Conservation (phyloP, 2,888 invertebrate genomes). For the Ophonus ardosiacus region DNA sequence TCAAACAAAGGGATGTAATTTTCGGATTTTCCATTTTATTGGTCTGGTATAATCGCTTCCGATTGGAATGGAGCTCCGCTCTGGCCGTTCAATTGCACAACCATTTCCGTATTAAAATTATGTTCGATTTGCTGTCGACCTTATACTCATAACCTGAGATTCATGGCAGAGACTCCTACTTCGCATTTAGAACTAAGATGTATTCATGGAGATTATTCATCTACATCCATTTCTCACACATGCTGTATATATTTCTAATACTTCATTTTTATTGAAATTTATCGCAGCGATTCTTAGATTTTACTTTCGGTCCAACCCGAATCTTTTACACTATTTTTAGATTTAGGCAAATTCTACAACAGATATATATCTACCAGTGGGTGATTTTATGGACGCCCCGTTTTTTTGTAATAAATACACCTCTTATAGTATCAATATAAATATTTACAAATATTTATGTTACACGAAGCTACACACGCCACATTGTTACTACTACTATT, state of each 20-base stretch:
- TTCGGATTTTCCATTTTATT: slow-evolving; percentile 64
- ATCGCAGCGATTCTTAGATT: neutral
- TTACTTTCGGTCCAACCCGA: too few species aligned
- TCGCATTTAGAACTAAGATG: slow-evolving; percentile 47
- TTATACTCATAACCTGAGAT: slow-evolving; percentile 31
- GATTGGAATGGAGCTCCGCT: slow-evolving; percentile 61
- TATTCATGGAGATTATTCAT: slow-evolving; percentile 30
- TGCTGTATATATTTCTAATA: slow-evolving; percentile 26
- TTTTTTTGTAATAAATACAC: too few species aligned
- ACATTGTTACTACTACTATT: too few species aligned
- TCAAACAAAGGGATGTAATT: slow-evolving; percentile 63
- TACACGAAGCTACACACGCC: too few species aligned
- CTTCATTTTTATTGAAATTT: neutral
- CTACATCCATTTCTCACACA: slow-evolving; percentile 1
- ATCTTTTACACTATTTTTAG: neutral
- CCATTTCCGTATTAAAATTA: slow-evolving; percentile 60
- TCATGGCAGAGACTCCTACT: slow-evolving; percentile 26
- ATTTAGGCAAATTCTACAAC: neutral
- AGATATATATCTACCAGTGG: neutral
- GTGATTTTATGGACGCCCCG: too few species aligned
- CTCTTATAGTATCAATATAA: too few species aligned
- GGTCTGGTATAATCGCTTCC: slow-evolving; percentile 64
- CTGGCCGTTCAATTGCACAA: slow-evolving; percentile 39
- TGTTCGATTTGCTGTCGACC: slow-evolving; percentile 57
- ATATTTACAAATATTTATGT: too few species aligned